A percentile compares a stretch with the other conserved stretches of the same genome.
Evolutionary conservation across 92 coral and sea anemone species (phyloP).

Genomic region (Bergia puertoricense): DNA sequence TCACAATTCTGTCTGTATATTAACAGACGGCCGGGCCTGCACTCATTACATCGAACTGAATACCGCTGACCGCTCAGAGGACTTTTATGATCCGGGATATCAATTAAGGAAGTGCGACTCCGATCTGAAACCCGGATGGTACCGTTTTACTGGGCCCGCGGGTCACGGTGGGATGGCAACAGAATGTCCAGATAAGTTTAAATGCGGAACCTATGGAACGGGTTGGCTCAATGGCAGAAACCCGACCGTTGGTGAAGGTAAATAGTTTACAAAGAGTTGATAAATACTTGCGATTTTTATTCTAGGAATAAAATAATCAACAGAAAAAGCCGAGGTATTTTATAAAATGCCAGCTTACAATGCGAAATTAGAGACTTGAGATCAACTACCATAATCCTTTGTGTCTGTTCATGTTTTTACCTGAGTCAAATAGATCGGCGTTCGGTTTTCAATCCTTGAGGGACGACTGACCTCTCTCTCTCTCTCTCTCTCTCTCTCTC

Average conservation of each 20-base stretch:
- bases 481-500: too few species aligned
- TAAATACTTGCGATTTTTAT: background rate
- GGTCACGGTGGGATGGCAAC: conserved; percentile 47
- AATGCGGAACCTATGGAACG: conserved; percentile 30
- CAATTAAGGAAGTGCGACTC: conserved; percentile 2
- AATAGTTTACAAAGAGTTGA: background rate
- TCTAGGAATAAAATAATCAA: too few species aligned
- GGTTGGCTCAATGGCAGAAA: conserved; percentile 23
- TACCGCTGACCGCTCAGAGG: conserved; percentile 39
- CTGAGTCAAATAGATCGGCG: too few species aligned
- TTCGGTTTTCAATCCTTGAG: too few species aligned
- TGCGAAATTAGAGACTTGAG: too few species aligned
- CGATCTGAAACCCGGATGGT: conserved; percentile 25
- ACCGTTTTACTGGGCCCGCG: conserved; percentile 36
- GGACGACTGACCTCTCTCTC: too few species aligned
- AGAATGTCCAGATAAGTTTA: conserved; percentile 37
- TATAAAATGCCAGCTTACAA: too few species aligned
- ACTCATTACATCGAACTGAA: background rate
- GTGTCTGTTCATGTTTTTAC: too few species aligned
- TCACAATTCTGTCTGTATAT: background rate
- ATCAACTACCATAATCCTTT: too few species aligned
- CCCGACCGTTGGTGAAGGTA: conserved; percentile 26
- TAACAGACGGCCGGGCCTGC: conserved; percentile 19
- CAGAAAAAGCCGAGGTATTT: too few species aligned
- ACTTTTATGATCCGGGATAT: conserved; percentile 15